phyloP scores from a whole-genome alignment of 2,797 vertebrate species.

The Acanthis flammea region DNA sequence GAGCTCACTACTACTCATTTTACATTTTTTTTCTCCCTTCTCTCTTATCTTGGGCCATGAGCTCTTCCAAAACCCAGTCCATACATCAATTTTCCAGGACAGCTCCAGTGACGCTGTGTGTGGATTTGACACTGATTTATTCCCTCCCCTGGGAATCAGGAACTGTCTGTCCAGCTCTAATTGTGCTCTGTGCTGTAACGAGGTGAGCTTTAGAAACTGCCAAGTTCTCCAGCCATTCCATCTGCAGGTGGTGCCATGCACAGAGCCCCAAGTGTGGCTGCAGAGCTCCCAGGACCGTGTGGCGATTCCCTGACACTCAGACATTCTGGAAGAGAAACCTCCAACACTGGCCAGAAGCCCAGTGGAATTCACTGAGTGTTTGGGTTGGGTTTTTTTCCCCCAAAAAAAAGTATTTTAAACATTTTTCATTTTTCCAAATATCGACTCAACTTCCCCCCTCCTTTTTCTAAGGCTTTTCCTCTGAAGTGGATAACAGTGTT shows the following conservation, averaged over 20 bases:
- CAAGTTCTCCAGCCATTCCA: not conserved
- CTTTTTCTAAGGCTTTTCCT: not conserved
- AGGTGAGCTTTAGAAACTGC: not conserved
- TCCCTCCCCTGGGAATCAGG: not conserved
- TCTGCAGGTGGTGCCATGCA: constrained; percentile 25
- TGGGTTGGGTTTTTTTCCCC: not conserved
- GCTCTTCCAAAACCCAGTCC: not conserved
- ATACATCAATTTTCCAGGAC: not conserved
- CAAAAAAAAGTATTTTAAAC: constrained; percentile 60
- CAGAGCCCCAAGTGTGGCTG: not conserved
- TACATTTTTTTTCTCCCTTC: not conserved
- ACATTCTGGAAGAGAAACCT: constrained; percentile 51
- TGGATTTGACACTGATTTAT: not conserved
- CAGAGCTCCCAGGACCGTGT: not conserved
- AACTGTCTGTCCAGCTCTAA: not conserved
- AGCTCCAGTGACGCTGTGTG: not conserved
- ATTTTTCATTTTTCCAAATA: constrained; percentile 76
- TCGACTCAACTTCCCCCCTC: constrained; percentile 29
- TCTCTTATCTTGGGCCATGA: not conserved
- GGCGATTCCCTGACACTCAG: constrained; percentile 47
- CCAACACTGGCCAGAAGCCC: constrained; percentile 25
- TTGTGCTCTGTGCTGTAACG: not conserved
- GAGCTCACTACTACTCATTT: not conserved
- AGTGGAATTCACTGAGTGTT: constrained; percentile 40
- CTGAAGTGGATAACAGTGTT: constrained; percentile 62